Percentiles rank a stretch among this genome's conserved stretches.
Evolutionary conservation across 2,888 invertebrate species (phyloP).

Genomic region (Eugnorisma glareosa): DNA sequence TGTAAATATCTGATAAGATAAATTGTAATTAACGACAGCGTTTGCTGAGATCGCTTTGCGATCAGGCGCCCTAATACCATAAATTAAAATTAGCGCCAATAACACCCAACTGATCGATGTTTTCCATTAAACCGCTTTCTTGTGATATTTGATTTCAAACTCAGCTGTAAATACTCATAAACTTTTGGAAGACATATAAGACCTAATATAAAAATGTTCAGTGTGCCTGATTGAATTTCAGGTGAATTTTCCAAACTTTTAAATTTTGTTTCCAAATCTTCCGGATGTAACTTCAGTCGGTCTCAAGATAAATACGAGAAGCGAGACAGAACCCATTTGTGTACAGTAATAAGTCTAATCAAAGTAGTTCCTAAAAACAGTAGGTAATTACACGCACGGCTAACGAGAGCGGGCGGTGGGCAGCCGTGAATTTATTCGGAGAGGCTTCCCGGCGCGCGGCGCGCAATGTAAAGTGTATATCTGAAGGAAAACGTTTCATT

Average conservation of each 20-base stretch:
- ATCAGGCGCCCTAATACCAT: conserved; percentile 86
- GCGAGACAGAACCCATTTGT: conserved; percentile 50
- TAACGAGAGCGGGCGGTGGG: conserved; percentile 80
- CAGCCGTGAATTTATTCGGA: conserved; percentile 75
- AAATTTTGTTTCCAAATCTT: conserved; percentile 15
- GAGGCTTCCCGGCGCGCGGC: conserved; percentile 77
- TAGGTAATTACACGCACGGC: conserved; percentile 84
- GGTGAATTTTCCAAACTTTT: neutral
- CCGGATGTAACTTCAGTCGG: conserved; percentile 24
- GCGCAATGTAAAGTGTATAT: conserved; percentile 83
- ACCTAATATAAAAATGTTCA: neutral
- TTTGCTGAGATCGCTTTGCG: conserved; percentile 81
- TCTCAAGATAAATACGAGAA: conserved; percentile 50
- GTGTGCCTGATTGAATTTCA: neutral
- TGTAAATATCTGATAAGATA: conserved; percentile 56
- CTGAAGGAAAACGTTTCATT: conserved; percentile 90
- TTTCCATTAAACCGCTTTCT: conserved; percentile 81
- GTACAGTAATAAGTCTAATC: conserved; percentile 73
- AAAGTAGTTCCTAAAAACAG: conserved; percentile 81
- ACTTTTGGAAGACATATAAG: neutral
- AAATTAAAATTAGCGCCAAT: conserved; percentile 88
- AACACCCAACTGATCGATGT: conserved; percentile 76
- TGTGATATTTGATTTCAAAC: conserved; percentile 48
- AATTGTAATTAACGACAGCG: conserved; percentile 71
- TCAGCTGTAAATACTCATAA: conserved; percentile 10